These are phyloP conservation scores for Eristalis tenax DNA, from an alignment of 2,888 invertebrate genomes.

Conservation along the genomic window DNA sequence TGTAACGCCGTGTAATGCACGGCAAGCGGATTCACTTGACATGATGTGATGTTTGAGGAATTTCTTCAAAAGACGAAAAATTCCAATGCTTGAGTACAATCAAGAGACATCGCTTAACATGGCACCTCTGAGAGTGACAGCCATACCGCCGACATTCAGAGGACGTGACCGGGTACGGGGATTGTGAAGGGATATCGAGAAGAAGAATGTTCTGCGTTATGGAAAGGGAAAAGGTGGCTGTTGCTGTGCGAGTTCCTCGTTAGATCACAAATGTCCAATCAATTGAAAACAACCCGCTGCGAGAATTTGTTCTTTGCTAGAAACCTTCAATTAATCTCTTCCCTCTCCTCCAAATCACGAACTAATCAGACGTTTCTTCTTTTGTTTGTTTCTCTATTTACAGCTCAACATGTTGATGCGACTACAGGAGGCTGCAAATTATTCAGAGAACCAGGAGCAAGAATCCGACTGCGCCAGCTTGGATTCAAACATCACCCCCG, in stretches of 20 bases:
- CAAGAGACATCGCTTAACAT: neutral
- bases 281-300: no score
- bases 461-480: conserved; percentile 94
- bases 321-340: neutral
- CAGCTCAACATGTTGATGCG: conserved; percentile 97
- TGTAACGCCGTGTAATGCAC: neutral
- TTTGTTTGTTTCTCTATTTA: conserved; percentile 74
- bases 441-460: conserved; percentile 94
- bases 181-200: no score
- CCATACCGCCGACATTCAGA: neutral
- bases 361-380: conserved; percentile 7
- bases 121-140: neutral
- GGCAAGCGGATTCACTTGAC: no score
- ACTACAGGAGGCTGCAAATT: conserved; percentile 96
- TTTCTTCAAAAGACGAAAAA: neutral
- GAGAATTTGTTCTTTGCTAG: neutral
- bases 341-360: neutral
- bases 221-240: no score
- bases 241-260: no score
- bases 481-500: conserved; percentile 89
- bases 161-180: no score
- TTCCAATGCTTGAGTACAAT: neutral
- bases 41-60: neutral
- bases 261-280: no score
- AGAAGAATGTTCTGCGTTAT: no score